Percentiles rank a stretch among this genome's conserved stretches.
Evolutionary conservation across 2,797 vertebrate species (phyloP).

Genomic region (Scyliorhinus canicula): DNA sequence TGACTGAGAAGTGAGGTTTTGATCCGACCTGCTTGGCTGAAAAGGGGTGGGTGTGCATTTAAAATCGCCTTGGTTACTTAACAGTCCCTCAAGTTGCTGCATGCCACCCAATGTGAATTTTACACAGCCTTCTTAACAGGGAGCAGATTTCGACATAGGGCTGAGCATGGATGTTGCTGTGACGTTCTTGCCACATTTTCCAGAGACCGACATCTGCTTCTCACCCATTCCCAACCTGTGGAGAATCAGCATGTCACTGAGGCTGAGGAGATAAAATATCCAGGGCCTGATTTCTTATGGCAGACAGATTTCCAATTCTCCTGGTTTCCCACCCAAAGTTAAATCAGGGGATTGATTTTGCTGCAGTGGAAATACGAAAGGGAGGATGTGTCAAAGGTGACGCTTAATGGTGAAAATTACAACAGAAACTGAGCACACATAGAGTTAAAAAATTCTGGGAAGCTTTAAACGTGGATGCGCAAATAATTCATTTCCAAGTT

Average conservation of each 20-base stretch:
- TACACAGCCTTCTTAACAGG: not conserved
- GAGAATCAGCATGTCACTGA: not conserved
- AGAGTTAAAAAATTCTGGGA: constrained; percentile 21
- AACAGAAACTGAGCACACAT: not conserved
- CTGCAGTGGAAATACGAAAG: not conserved
- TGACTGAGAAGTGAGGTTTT: not conserved
- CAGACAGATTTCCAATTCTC: not conserved
- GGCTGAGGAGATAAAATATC: not conserved
- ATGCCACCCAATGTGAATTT: not conserved
- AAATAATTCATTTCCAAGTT: constrained; percentile 23
- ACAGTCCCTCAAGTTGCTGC: not conserved
- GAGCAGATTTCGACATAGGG: too few species aligned
- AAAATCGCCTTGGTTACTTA: not conserved
- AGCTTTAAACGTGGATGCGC: not conserved
- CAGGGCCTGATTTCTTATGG: not conserved
- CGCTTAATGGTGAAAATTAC: not conserved
- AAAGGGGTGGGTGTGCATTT: not conserved
- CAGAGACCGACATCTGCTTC: not conserved
- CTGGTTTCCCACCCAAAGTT: not conserved
- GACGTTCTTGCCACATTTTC: not conserved
- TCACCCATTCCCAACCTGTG: not conserved
- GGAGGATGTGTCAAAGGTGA: not conserved
- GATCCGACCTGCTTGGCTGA: not conserved
- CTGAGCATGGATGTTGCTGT: not conserved
- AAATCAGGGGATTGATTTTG: not conserved